Base-by-base conservation (phyloP, 2,797 vertebrate species). In the Stomatorhinus walkeri region DNA sequence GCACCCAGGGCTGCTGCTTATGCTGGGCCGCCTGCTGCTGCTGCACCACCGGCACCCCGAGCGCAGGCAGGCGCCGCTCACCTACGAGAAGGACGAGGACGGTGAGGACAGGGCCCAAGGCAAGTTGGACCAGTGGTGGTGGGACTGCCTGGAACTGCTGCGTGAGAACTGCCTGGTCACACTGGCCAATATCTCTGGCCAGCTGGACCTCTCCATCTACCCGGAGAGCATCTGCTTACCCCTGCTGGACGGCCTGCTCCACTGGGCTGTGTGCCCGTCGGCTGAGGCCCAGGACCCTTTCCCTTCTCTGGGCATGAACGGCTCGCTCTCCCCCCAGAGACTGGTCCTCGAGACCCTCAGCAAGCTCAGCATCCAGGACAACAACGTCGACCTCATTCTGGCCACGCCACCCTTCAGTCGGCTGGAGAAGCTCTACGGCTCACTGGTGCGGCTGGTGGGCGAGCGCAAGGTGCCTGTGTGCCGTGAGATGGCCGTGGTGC, bases 281-380 rank as follows among this genome's bases (percentile, higher is more conserved):
- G 98, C 98, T 85, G 98, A 99, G 94, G 98, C 98, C 94, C 98
- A 98, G 95, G 98, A 99, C 93, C 98, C 98, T 87, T 99, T 99
- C 92, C 97, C 98, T 8, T 98, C 97, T 12, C 94, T 99, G 91
- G 98, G 98, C 81, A 96, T 97, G 90, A 98, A 97, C 16, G 97
- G 97, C 90, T 96, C 98, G 92, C 96, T 99, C 93, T 99, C 98
- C 90, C 98, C 98, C 54, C 98, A 99, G 96, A 98, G 98, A 97
- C 96, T 99, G 94, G 98, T 99, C 91, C 95, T 99, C 93, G 98
- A 99, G 96, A 98, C 98, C 88, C 97, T 99, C 94, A 99, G 98
- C 96, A 99, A 99, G 94, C 96, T 99, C 93, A 99, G 98, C 96
- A 98, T 99, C 95, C 98, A 99, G 96, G 98, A 99, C 95, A 98